phyloP scores from a whole-genome alignment of 2,113 vertebrate genomes.

The Sinocyclocheilus grahami region DNA sequence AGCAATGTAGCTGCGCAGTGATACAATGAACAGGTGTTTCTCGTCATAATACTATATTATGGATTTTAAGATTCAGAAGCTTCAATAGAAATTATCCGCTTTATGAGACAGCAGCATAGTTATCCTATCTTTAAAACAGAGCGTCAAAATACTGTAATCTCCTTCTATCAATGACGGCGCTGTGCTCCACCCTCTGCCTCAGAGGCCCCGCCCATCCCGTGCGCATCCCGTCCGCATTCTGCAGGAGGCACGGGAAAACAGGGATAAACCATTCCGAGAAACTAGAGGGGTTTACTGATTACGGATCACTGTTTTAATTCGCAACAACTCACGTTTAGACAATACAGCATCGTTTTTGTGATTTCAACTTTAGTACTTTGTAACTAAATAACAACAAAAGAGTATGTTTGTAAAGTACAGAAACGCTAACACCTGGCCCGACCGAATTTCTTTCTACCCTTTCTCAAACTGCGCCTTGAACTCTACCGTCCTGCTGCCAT shows the following conservation, averaged over 20 bases:
- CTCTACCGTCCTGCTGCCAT: conserved; percentile 80
- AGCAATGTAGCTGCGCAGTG: background rate
- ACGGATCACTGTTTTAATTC: background rate
- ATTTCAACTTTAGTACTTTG: accelerated
- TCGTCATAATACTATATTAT: background rate
- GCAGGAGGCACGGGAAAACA: conserved; percentile 58
- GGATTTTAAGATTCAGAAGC: background rate
- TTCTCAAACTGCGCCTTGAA: conserved; percentile 55
- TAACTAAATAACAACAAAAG: background rate
- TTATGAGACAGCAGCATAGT: background rate
- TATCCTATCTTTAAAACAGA: background rate
- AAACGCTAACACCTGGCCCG: background rate
- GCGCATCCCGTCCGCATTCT: conserved; percentile 58
- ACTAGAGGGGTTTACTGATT: background rate
- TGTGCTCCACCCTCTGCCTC: conserved; percentile 24
- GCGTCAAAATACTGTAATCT: background rate
- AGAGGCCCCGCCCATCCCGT: conserved; percentile 46
- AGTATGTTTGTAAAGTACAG: background rate
- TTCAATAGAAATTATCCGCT: background rate
- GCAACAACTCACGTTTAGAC: background rate
- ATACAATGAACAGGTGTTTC: background rate
- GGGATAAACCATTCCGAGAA: conserved; percentile 49
- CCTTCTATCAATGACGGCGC: conserved; percentile 3
- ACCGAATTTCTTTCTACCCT: conserved; percentile 13
- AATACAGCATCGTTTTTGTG: accelerated